phyloP scores from a whole-genome alignment of 2,888 invertebrate species.

The Ophion obscuratus region DNA sequence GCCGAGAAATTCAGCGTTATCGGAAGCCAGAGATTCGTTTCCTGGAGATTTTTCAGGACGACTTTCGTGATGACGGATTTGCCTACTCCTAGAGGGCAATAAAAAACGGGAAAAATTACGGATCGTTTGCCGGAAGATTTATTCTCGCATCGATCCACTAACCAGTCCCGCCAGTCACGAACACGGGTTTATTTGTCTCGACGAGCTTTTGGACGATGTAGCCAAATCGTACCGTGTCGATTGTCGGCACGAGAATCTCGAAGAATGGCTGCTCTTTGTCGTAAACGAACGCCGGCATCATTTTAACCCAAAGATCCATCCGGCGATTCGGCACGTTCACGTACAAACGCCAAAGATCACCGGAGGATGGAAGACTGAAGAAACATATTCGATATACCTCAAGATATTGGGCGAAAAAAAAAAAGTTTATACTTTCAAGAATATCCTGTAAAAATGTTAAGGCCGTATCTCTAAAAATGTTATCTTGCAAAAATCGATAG shows the following conservation, averaged over 20 bases:
- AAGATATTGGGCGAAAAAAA: too few relatives aligned
- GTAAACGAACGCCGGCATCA: slow-evolving; percentile 91
- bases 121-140: neutral
- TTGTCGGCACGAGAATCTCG: slow-evolving; percentile 95
- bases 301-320: slow-evolving; percentile 92
- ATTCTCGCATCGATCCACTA: slow-evolving; percentile 53
- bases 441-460: too few relatives aligned
- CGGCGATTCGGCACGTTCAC: slow-evolving; percentile 89
- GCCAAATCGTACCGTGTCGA: slow-evolving; percentile 95
- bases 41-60: slow-evolving; percentile 88
- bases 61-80: slow-evolving; percentile 94
- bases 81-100: slow-evolving; percentile 89
- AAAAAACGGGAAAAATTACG: neutral
- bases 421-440: too few relatives aligned
- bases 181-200: slow-evolving; percentile 90
- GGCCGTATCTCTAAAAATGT: too few relatives aligned
- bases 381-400: slow-evolving; percentile 47
- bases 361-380: slow-evolving; percentile 88
- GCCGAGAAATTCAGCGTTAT: slow-evolving; percentile 95
- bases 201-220: slow-evolving; percentile 92
- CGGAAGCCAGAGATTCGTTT: slow-evolving; percentile 88
- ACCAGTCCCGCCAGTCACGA: slow-evolving; percentile 96
- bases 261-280: slow-evolving; percentile 91
- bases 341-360: slow-evolving; percentile 91
- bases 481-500: too few relatives aligned